Percentiles rank a stretch among this genome's conserved stretches.
phyloP scores from a whole-genome alignment of 2,797 vertebrate species.

The Merluccius polli region DNA sequence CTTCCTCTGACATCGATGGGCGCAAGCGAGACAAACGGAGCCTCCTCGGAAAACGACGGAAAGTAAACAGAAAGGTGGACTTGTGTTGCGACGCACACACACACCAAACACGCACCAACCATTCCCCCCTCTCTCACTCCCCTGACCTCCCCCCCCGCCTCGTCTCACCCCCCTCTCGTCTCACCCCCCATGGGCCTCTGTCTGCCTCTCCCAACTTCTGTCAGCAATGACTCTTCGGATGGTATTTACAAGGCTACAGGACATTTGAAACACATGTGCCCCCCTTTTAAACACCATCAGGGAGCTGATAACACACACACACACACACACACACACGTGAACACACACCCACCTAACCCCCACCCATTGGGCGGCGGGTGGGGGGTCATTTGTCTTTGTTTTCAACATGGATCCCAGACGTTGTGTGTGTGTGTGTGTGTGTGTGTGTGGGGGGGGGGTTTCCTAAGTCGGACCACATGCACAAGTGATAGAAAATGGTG shows the following conservation, averaged over 20 bases:
- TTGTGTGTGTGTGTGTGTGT: too few relatives aligned
- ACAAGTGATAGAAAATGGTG: background rate
- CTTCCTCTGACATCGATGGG: background rate
- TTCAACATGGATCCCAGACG: background rate
- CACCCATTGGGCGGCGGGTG: too few relatives aligned
- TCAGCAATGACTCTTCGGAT: constrained; percentile 62
- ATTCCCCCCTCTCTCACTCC: background rate
- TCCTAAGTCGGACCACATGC: background rate
- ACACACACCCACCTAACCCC: too few relatives aligned
- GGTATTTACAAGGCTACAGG: constrained; percentile 69
- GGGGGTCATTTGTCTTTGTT: background rate
- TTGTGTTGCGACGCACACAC: background rate
- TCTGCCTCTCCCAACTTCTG: constrained; percentile 52
- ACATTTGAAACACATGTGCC: constrained; percentile 67
- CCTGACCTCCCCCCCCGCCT: background rate
- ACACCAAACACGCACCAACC: too few relatives aligned
- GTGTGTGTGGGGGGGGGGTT: background rate
- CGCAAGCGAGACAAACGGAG: background rate
- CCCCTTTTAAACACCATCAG: constrained; percentile 44
- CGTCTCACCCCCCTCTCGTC: background rate
- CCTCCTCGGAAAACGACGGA: background rate
- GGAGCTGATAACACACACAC: constrained; percentile 21
- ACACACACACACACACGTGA: too few relatives aligned
- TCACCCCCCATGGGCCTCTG: constrained; percentile 30
- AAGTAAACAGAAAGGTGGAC: background rate